Percentiles rank a stretch among this genome's conserved stretches.
Conservation (phyloP, 2,888 invertebrate species). For the Atrina japonica region DNA sequence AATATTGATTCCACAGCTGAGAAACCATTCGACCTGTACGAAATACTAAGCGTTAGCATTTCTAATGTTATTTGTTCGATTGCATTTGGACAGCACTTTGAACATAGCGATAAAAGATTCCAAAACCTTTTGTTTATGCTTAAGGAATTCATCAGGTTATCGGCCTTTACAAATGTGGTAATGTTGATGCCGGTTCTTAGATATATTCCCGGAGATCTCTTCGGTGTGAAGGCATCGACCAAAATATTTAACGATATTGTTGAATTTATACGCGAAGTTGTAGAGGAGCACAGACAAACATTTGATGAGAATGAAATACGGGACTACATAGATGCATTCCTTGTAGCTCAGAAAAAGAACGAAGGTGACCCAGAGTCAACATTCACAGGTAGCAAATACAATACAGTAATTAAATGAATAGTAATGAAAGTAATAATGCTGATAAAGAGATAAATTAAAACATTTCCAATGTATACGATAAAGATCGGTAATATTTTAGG, state of each 20-base stretch:
- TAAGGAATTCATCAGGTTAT: not conserved
- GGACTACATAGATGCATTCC: constrained; percentile 33
- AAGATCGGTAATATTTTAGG: too few species aligned
- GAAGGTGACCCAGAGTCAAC: constrained; percentile 5
- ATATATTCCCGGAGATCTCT: constrained; percentile 38
- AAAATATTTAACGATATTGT: not conserved
- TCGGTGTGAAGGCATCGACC: constrained; percentile 16
- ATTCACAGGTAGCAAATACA: constrained; percentile 30
- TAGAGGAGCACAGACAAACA: constrained; percentile 12
- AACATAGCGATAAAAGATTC: constrained; percentile 42
- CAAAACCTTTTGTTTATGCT: constrained; percentile 31
- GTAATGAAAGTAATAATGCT: too few species aligned
- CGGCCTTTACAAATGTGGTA: not conserved
- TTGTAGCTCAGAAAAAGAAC: constrained; percentile 18
- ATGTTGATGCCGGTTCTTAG: constrained; percentile 39
- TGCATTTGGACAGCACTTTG: constrained; percentile 39
- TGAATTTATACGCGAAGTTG: constrained; percentile 18
- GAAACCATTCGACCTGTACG: constrained; percentile 37
- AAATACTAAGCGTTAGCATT: constrained; percentile 40
- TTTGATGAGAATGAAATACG: constrained; percentile 16
- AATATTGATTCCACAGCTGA: constrained; percentile 26
- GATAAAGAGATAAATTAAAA: too few species aligned
- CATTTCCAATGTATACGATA: too few species aligned
- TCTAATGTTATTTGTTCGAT: constrained; percentile 56
- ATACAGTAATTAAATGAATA: too few species aligned